Base-by-base conservation (phyloP, 2,797 vertebrate genomes). In the Typhlichthys subterraneus region DNA sequence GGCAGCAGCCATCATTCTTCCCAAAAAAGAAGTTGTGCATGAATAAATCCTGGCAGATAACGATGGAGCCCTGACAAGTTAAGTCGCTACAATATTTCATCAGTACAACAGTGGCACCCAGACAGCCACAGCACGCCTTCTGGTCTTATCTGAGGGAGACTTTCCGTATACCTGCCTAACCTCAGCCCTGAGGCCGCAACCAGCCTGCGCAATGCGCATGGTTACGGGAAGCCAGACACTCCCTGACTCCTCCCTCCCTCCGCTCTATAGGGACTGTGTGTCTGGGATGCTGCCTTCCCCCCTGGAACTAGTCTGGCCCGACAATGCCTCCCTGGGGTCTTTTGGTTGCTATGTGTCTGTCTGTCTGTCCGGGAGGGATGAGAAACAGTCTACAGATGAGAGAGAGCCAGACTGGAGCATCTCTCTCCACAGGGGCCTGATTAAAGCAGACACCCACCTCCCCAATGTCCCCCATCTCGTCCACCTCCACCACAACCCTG, bases 211-310 rank as follows among this genome's bases (percentile, higher is more conserved):
- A 1, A 53, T 29, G 81, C 29, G 31, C 9, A 1, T 54, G 57
- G 70, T 87, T 87, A 83, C 76, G 63, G 85, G 84, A 87, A 89
- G 69, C 59, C 50, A 72, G 74, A 75, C 61, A 81, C 80, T 64
- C 75, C 83, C 69, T 77, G 79, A 4, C 14, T 17, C 12, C 8
- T 67, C 45, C 75, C 74, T 77, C 58, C 63, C 73, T 69, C 77
- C 70, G 76, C 64, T 69, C 77, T 75, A 29, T 29, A 71, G 80
- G 64, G 49, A n/a, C 46, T 53, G 67, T 63, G 70, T 68, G 61
- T 81, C 57, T 61, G 66, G 73, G 61, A 63, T 67, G 75, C 63
- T 31, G 45, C 12, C 14, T 53, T 33, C 29, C 31, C 61, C 45
- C 4, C 38, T 55, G 52, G 51, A 42, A n/a, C 51, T 38, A 54